Conservation (phyloP, 1,140 invertebrate species). For the Ptiloglossa arizonensis region DNA sequence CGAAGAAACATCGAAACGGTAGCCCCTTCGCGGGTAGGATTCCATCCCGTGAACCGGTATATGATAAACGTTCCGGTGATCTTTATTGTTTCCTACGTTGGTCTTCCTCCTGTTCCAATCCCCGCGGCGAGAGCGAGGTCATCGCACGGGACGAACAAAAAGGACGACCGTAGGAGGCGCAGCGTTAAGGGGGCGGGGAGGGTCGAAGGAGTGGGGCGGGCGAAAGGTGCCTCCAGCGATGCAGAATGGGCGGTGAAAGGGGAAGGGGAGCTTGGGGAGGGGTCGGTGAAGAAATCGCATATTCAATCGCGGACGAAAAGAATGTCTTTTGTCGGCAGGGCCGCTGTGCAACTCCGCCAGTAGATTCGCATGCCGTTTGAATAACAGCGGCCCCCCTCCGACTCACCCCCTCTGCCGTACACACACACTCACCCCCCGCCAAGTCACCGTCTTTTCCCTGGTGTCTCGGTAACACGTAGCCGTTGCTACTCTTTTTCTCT, state of each 20-base stretch:
- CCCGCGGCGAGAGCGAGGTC: conserved; percentile 12
- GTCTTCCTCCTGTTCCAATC: neutral
- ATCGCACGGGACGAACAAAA: conserved; percentile 8
- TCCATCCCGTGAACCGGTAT: conserved; percentile 21
- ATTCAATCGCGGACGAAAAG: conserved; percentile 53
- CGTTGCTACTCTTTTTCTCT: neutral
- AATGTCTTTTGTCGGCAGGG: conserved; percentile 51
- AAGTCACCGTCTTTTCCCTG: neutral
- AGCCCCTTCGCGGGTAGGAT: neutral
- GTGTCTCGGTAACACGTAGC: conserved; percentile 21
- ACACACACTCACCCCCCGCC: neutral
- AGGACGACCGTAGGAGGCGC: neutral
- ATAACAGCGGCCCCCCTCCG: conserved; percentile 6
- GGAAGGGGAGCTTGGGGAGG: too few species aligned
- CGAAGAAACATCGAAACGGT: neutral
- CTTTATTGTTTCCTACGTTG: conserved; percentile 42
- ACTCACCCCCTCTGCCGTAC: too few species aligned
- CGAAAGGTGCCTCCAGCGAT: conserved; percentile 11
- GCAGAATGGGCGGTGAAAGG: neutral
- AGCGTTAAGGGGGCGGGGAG: neutral
- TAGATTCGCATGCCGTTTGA: conserved; percentile 39
- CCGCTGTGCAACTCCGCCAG: conserved; percentile 5
- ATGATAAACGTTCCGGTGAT: conserved; percentile 39
- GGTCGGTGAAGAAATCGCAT: conserved; percentile 39
- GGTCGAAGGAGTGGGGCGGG: neutral